Evolutionary conservation across 2,797 vertebrate species (phyloP), one percentile per base, ranked within the genome.

Genomic region (Anas georgica): DNA sequence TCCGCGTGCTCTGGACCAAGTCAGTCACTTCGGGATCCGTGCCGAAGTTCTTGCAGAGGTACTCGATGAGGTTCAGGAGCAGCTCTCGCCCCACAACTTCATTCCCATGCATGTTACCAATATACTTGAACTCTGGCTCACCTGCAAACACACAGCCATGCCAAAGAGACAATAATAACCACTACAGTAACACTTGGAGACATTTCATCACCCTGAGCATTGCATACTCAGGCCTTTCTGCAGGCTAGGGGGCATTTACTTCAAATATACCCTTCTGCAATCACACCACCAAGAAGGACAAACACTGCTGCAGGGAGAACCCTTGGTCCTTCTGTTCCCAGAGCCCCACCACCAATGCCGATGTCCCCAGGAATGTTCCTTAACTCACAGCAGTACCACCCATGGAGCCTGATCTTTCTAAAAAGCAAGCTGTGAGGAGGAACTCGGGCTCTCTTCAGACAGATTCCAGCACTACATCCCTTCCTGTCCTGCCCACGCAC

Each of bases 101-200:
- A 76, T 99, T 99, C 22, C 99, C 99, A 3, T 99, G 99, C 99
- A 99, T 99, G 97, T 99, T 99, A 81, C 98, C 99, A 3, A 99
- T 98, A 92, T 99, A 99, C 90, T 99, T 99, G 95, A 99, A 99
- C 97, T 99, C 99, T 0, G 99, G 99, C 95, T 99, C 99, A 86
- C 99, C 99, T 99, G 96, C 56, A 91, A 8, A 96, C 50, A 81
- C 29, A 80, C 0, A 2, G 77, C 35, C 60, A 87, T 33, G 41
- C 33, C 90, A 37, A 52, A 70, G 33, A 90, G 14, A 69, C 75
- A 68, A 70, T 76, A 79, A 52, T 3, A 90, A n/a, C 22, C n/a
- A 14, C 35, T 48, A 1, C 12, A 29, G 15, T 48, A 70, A 82
- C 56, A 52, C 56, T 12, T 37, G 60, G 63, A 84, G 73, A 29